These are phyloP conservation scores for Trinorchestia longiramus DNA, from an alignment of 1,140 invertebrate genomes.

Conservation along the genomic window DNA sequence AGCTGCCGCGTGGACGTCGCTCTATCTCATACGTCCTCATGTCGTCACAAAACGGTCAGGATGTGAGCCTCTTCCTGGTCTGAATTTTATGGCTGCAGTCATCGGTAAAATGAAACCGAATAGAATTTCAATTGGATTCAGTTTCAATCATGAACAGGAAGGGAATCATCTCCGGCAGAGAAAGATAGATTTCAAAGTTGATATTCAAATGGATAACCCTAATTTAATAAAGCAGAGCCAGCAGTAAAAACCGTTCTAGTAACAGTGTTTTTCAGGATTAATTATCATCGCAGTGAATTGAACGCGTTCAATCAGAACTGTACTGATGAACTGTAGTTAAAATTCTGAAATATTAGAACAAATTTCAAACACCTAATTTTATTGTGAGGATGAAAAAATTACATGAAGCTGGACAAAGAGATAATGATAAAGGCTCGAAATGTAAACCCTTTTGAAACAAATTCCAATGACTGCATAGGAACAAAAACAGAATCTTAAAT, in stretches of 20 bases:
- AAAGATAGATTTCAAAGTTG: background rate
- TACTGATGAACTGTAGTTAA: background rate
- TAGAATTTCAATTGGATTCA: slow-evolving; percentile 37
- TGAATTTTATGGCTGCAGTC: slow-evolving; percentile 28
- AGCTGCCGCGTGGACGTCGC: no score
- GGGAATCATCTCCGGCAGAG: background rate
- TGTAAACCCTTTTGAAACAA: background rate
- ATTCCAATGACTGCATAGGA: background rate
- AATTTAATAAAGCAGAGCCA: background rate
- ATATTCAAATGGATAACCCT: background rate
- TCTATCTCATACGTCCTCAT: background rate
- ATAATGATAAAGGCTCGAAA: background rate
- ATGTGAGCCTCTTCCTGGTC: background rate
- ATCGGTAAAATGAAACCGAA: slow-evolving; percentile 23
- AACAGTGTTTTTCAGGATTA: background rate
- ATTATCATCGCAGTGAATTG: background rate
- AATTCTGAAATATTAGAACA: background rate
- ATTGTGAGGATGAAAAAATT: background rate
- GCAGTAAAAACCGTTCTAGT: background rate
- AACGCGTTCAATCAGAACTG: background rate
- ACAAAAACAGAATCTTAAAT: background rate
- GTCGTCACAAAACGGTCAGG: background rate
- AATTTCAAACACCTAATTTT: background rate
- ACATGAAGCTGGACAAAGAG: background rate
- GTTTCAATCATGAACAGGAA: slow-evolving; percentile 35